phyloP scores from a whole-genome alignment of 2,888 invertebrate genomes.

The Pyrrhosoma nymphula region DNA sequence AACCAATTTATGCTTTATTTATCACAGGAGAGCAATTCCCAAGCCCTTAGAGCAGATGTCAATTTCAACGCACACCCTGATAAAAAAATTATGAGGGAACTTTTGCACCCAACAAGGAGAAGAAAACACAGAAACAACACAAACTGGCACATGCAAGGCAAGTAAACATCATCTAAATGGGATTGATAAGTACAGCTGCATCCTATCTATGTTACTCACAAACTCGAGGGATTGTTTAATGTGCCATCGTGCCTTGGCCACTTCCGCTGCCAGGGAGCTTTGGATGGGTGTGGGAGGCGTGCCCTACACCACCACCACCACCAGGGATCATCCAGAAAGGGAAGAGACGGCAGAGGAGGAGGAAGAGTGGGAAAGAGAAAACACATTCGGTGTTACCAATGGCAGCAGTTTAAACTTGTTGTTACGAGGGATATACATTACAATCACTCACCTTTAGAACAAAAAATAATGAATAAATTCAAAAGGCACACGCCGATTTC shows the following conservation, averaged over 20 bases:
- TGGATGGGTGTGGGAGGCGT: constrained; percentile 75
- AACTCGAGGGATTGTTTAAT: constrained; percentile 82
- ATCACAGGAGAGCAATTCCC: no score
- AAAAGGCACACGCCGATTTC: not conserved
- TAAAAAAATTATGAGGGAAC: not conserved
- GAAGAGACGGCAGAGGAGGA: constrained; percentile 48
- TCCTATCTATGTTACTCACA: constrained; percentile 77
- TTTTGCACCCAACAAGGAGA: not conserved
- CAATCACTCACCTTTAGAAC: not conserved
- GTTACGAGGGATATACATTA: not conserved
- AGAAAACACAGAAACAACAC: not conserved
- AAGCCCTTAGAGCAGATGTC: no score
- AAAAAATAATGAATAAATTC: not conserved
- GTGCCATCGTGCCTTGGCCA: constrained; percentile 92
- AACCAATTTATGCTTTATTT: not conserved
- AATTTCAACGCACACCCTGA: not conserved
- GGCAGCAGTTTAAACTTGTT: constrained; percentile 5
- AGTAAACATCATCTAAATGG: not conserved
- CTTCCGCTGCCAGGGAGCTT: constrained; percentile 89
- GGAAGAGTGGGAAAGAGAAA: constrained; percentile 65
- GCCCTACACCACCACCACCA: constrained; percentile 75
- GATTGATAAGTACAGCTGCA: constrained; percentile 52
- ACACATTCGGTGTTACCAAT: constrained; percentile 51
- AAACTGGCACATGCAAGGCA: constrained; percentile 11
- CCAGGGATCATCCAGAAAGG: constrained; percentile 64